phyloP scores from a whole-genome alignment of 2,888 invertebrate species.

The Tenthredo notha region DNA sequence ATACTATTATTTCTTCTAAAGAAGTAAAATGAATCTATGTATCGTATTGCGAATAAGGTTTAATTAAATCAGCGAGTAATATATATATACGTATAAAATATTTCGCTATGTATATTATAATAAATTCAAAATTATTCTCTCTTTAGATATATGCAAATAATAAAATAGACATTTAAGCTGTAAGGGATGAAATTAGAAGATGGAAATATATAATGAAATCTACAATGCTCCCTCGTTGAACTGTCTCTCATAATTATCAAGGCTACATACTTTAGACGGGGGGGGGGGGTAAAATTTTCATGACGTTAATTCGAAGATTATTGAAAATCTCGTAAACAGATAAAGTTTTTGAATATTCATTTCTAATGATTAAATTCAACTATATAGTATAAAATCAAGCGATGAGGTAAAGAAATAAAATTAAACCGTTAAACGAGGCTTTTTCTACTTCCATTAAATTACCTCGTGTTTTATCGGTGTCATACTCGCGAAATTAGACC shows the following conservation, averaged over 20 bases:
- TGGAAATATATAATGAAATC: not conserved
- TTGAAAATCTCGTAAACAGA: not conserved
- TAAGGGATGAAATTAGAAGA: not conserved
- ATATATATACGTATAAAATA: too few species aligned
- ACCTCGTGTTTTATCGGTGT: not conserved
- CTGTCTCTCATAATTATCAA: not conserved
- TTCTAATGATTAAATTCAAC: not conserved
- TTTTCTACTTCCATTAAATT: not conserved
- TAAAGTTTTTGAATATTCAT: not conserved
- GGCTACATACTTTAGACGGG: not conserved
- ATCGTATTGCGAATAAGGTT: too few species aligned
- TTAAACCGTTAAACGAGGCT: not conserved
- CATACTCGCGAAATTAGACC: slow-evolving; percentile 10
- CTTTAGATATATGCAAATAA: not conserved
- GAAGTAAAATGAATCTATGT: too few species aligned
- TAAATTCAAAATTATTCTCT: not conserved
- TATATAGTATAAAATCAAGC: not conserved
- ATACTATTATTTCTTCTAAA: not conserved
- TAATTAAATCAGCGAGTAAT: too few species aligned
- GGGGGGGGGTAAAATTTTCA: not conserved
- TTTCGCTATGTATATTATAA: not conserved
- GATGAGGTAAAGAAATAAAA: not conserved
- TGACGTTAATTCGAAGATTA: not conserved
- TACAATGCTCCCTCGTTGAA: not conserved
- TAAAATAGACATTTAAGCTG: not conserved